These are phyloP conservation scores for Lasiurus cinereus DNA, from an alignment of 2,113 vertebrate species.

Conservation along the genomic window DNA sequence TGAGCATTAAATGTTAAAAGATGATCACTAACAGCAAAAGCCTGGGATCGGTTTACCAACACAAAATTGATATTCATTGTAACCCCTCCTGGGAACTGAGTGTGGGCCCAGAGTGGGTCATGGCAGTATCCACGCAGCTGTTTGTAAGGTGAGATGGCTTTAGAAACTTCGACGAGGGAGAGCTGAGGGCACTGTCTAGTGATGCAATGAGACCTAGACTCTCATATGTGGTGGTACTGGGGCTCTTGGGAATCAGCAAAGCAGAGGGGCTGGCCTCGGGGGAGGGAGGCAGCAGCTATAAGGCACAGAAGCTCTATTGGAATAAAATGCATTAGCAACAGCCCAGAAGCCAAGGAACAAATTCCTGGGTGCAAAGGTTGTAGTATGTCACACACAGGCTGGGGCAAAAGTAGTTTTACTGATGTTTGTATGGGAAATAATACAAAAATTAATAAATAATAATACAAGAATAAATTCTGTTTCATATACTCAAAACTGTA, in stretches of 20 bases:
- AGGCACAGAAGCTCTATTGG: not conserved
- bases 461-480: not conserved
- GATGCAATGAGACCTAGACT: not conserved
- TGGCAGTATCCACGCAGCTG: not conserved
- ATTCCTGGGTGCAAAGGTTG: not conserved
- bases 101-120: not conserved
- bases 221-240: not conserved
- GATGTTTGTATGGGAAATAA: not conserved
- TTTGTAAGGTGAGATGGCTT: constrained; percentile 20
- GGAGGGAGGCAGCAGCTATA: not conserved
- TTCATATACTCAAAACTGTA: not conserved
- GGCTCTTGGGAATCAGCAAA: not conserved
- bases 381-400: not conserved
- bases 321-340: not conserved
- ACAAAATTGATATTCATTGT: not conserved
- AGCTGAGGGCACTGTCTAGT: not conserved
- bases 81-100: not conserved
- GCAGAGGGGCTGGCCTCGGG: not conserved
- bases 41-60: not conserved
- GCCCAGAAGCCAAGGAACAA: not conserved
- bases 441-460: not conserved
- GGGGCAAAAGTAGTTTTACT: not conserved
- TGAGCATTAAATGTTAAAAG: constrained; percentile 25
- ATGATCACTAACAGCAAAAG: not conserved
- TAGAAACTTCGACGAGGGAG: not conserved